These are phyloP conservation scores for Nettapus auritus DNA, from an alignment of 2,113 vertebrate species.

Conservation along the genomic window DNA sequence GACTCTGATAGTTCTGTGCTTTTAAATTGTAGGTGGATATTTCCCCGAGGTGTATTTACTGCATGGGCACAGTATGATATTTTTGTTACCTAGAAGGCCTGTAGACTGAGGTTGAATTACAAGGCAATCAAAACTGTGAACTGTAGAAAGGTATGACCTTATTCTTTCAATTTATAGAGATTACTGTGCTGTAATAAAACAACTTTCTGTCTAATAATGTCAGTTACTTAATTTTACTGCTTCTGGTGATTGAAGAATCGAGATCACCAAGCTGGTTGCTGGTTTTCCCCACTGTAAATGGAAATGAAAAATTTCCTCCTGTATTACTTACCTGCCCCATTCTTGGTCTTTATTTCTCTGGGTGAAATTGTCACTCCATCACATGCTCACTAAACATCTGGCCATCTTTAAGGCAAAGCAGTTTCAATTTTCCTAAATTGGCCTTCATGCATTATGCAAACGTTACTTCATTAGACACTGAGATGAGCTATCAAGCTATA, in stretches of 20 bases:
- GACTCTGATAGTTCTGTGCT: not conserved
- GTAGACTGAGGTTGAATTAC: not conserved
- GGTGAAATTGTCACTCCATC: constrained; percentile 17
- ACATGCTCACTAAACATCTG: constrained; percentile 28
- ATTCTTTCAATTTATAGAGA: not conserved
- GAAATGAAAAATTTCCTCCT: not conserved
- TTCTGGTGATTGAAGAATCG: not conserved
- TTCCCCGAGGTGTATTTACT: not conserved
- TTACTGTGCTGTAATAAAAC: not conserved
- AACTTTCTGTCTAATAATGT: not conserved
- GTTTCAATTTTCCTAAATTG: constrained; percentile 56
- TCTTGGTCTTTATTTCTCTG: constrained; percentile 1
- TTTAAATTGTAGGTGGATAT: not conserved
- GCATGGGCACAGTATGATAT: not conserved
- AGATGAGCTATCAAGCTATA: constrained; percentile 53
- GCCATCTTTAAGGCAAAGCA: constrained; percentile 37
- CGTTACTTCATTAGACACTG: constrained; percentile 36
- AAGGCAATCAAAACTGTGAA: not conserved
- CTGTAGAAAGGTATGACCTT: not conserved
- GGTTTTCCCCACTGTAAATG: not conserved
- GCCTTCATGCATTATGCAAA: constrained; percentile 53
- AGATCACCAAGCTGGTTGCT: not conserved
- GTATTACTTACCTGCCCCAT: not conserved
- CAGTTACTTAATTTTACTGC: not conserved
- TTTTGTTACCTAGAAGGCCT: not conserved